Percentiles rank a stretch among this genome's conserved stretches.
These are phyloP conservation scores for Ophion obscuratus DNA, from an alignment of 2,888 invertebrate genomes.

Conservation along the genomic window DNA sequence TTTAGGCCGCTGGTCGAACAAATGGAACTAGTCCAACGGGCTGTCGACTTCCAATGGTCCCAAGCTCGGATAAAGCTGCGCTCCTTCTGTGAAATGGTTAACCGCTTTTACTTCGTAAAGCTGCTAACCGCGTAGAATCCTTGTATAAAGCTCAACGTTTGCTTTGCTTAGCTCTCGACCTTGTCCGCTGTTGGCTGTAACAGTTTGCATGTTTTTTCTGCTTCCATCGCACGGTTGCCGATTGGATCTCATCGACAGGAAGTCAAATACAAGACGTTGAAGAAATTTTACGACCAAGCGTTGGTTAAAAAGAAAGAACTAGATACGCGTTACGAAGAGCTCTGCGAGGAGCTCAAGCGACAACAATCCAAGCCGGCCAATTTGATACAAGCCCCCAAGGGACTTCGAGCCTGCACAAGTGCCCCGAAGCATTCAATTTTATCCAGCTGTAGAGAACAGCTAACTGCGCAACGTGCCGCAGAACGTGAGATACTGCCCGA, in stretches of 20 bases:
- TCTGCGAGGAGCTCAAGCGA: neutral
- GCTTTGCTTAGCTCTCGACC: neutral
- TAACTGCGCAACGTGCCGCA: neutral
- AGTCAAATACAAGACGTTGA: neutral
- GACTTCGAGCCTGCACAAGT: neutral
- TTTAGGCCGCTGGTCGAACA: conserved; percentile 4
- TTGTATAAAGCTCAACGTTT: neutral
- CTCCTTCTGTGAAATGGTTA: conserved; percentile 33
- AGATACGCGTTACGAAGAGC: neutral
- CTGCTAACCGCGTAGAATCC: neutral
- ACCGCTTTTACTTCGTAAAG: neutral
- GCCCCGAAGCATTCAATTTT: neutral
- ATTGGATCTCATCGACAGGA: conserved; percentile 4
- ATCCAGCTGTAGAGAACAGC: neutral
- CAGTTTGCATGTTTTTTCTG: neutral
- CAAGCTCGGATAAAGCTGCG: conserved; percentile 29
- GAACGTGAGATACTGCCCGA: neutral
- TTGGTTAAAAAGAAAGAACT: neutral
- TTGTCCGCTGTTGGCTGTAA: neutral
- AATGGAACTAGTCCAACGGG: neutral
- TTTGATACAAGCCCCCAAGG: neutral
- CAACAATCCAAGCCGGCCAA: neutral
- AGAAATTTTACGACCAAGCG: neutral
- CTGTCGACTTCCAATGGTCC: conserved; percentile 26
- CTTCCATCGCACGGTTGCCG: neutral